Evolutionary conservation across 2,797 vertebrate species (phyloP).

Genomic region (Vultur gryphus): DNA sequence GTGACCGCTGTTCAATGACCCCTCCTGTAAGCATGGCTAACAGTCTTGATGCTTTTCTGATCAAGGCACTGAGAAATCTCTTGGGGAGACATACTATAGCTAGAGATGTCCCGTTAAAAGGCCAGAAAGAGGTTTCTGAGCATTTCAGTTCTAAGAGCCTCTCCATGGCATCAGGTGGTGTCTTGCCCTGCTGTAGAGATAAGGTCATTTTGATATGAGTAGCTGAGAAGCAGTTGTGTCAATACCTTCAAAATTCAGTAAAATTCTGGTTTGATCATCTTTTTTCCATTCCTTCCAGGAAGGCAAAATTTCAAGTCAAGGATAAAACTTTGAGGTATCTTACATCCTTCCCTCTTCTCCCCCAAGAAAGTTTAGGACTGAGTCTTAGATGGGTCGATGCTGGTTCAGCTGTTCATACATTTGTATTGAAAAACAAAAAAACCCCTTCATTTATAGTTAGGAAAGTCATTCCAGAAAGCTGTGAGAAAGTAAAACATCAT

Average conservation of each 20-base stretch:
- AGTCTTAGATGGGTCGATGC: neutral
- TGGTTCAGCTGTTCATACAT: neutral
- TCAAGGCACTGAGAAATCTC: neutral
- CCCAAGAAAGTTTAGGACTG: neutral
- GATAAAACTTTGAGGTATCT: neutral
- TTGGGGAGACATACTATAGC: neutral
- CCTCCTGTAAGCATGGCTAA: neutral
- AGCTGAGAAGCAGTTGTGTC: neutral
- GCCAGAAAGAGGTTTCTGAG: neutral
- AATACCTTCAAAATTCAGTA: neutral
- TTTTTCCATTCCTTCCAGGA: neutral
- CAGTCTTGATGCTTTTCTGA: neutral
- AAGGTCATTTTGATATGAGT: neutral
- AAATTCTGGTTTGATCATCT: neutral
- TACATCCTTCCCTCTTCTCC: neutral
- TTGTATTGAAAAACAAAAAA: neutral
- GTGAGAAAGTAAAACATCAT: neutral
- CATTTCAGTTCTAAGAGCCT: neutral
- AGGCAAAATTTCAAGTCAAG: neutral
- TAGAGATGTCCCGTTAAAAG: neutral
- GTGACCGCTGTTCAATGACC: neutral
- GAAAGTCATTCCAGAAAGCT: neutral
- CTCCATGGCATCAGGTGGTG: neutral
- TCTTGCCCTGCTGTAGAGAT: neutral
- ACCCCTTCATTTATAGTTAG: neutral